Evolutionary conservation across 2,797 vertebrate species (phyloP), one percentile per base, ranked within the genome.

Genomic region (Gobio occitaniae): DNA sequence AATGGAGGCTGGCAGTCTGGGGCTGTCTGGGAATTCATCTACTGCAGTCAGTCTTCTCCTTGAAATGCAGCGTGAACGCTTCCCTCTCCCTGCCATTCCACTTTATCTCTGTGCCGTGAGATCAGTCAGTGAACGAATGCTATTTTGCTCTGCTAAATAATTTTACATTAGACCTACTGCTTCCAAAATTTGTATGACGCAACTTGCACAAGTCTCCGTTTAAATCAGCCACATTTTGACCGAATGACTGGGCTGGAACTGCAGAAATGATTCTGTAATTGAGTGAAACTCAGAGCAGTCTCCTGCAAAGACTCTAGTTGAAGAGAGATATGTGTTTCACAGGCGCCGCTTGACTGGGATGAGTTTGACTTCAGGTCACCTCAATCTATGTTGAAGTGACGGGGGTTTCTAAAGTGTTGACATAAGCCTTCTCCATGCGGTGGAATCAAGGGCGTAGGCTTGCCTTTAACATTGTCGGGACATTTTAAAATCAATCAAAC

Each of bases 341-440:
- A 56, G 74, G 52, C 32, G 15, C 9, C 47, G 29, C 36, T 69
- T 54, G 19, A 56, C 50, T 83, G 44, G 83, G 81, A 89, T 87
- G 81, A 86, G 84, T 86, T 86, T 87, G 86, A 87, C 88, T 77
- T 65, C 52, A 87, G 84, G 82, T 84, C 86, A 50, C 61, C 68
- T 61, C 86, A 79, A 82, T 85, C 83, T 85, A 78, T 72, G 44
- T 56, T 72, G 83, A 74, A 85, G 47, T 77, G 65, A 82, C 29
- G 6, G 59, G 63, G 74, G 74, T 77, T 81, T 85, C 8, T 44
- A 84, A 84, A 84, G 56, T 71, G 83, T 68, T 84, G 77, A 87
- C 72, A 69, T 85, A 48, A 19, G 44, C 59, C 32, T 17, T 59
- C 19, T 82, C 10, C 9, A 15, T 61, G 56, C 25, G 3, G 13